phyloP scores from a whole-genome alignment of 2,888 invertebrate genomes.

The Chrysomela aeneicollis region DNA sequence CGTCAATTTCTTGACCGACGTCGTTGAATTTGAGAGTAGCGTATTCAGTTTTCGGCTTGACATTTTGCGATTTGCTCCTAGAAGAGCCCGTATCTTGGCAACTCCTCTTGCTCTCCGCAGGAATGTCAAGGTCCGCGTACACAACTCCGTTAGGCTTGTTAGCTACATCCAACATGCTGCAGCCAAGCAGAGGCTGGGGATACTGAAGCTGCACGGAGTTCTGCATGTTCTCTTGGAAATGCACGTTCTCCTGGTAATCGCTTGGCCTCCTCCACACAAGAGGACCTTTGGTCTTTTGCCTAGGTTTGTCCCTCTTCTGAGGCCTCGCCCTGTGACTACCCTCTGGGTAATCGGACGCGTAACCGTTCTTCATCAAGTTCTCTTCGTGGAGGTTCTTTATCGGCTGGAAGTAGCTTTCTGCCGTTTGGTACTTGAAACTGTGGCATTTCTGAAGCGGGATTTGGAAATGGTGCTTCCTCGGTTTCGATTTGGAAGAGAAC shows the following conservation, averaged over 20 bases:
- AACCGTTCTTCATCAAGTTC: slow-evolving; percentile 60
- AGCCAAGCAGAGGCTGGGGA: slow-evolving; percentile 58
- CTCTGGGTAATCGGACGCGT: slow-evolving; percentile 56
- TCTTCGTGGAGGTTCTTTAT: slow-evolving; percentile 68
- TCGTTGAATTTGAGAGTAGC: slow-evolving; percentile 73
- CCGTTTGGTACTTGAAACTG: slow-evolving; percentile 66
- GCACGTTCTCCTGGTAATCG: slow-evolving; percentile 56
- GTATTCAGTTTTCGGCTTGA: slow-evolving; percentile 67
- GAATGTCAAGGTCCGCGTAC: slow-evolving; percentile 63
- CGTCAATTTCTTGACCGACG: slow-evolving; percentile 73
- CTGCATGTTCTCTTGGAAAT: slow-evolving; percentile 56
- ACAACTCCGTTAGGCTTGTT: slow-evolving; percentile 60
- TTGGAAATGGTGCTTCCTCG: slow-evolving; percentile 71
- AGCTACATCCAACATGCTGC: slow-evolving; percentile 39
- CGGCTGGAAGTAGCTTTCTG: slow-evolving; percentile 70
- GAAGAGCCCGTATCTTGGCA: slow-evolving; percentile 43
- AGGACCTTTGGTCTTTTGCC: slow-evolving; percentile 58
- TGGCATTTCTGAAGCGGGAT: slow-evolving; percentile 72
- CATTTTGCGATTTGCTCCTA: slow-evolving; percentile 52
- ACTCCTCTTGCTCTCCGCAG: slow-evolving; percentile 48
- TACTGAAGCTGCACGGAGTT: slow-evolving; percentile 60
- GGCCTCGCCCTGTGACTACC: slow-evolving; percentile 47
- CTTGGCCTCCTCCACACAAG: slow-evolving; percentile 55
- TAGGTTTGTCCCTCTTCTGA: slow-evolving; percentile 52
- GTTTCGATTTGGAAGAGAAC: slow-evolving; percentile 57